Evolutionary conservation across 2,797 vertebrate genomes (phyloP).

Genomic region (Staurois parvus): DNA sequence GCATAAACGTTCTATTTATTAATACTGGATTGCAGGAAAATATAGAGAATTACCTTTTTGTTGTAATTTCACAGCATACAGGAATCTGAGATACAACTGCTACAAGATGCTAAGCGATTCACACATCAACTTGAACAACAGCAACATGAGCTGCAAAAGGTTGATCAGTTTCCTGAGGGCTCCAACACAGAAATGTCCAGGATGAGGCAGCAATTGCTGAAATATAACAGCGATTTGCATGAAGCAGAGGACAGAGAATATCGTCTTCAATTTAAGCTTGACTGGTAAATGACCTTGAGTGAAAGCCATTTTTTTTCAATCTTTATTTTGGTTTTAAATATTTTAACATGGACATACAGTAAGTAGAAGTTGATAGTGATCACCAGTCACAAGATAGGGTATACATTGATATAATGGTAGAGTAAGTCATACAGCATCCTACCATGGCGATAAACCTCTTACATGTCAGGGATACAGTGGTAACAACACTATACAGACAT

Average conservation of each 20-base stretch:
- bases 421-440: too few species aligned
- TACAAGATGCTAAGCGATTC: conserved; percentile 80
- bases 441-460: too few species aligned
- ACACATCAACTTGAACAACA: conserved; percentile 79
- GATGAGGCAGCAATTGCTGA: conserved; percentile 86
- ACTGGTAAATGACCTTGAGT: conserved; percentile 78
- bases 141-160: conserved; percentile 76
- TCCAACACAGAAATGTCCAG: conserved; percentile 81
- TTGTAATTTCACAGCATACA: conserved; percentile 77
- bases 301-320: not conserved
- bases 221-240: conserved; percentile 81
- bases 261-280: conserved; percentile 79
- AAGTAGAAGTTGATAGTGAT: too few species aligned
- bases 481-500: too few species aligned
- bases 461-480: too few species aligned
- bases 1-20: not conserved
- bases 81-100: conserved; percentile 82
- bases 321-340: too few species aligned
- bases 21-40: not conserved
- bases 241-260: conserved; percentile 81
- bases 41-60: conserved; percentile 16
- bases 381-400: too few species aligned
- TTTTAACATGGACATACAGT: too few species aligned
- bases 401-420: too few species aligned
- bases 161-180: conserved; percentile 79